phyloP scores from a whole-genome alignment of 23 tunicate genomes.

The Styela clava region DNA sequence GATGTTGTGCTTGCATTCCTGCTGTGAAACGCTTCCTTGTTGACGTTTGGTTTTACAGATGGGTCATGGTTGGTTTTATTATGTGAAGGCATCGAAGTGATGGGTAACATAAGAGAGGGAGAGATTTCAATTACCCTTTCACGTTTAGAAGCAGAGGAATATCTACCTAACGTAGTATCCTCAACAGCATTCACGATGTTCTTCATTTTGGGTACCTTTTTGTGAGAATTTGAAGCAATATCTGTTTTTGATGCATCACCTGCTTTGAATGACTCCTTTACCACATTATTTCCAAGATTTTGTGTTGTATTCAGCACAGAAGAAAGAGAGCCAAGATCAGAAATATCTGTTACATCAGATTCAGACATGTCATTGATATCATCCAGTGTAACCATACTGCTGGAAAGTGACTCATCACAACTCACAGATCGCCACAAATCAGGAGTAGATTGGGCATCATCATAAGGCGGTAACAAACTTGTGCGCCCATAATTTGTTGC shows the following conservation, averaged over 20 bases:
- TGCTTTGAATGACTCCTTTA: too few relatives aligned
- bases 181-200: background rate
- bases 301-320: background rate
- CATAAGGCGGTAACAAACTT: background rate
- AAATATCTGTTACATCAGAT: slow-evolving; percentile 15
- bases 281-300: background rate
- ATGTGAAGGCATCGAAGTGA: slow-evolving; percentile 22
- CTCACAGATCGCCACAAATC: background rate
- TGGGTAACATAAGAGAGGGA: slow-evolving; percentile 20
- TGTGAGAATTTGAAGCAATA: background rate
- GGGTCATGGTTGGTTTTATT: background rate
- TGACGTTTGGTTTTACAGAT: background rate
- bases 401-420: slow-evolving; percentile 1
- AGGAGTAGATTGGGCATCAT: background rate
- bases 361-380: slow-evolving; percentile 4
- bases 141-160: background rate
- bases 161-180: background rate
- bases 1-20: slow-evolving; percentile 4
- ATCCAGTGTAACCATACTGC: background rate
- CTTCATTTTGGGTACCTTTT: background rate
- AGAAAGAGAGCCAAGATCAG: slow-evolving; percentile 5
- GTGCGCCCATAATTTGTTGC: background rate
- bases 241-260: background rate
- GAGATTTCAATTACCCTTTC: slow-evolving; percentile 28
- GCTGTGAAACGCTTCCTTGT: background rate